Evolutionary conservation across 2,113 vertebrate genomes (phyloP), one percentile per base, ranked within the genome.

Genomic region (Thalassarche chlororhynchos): DNA sequence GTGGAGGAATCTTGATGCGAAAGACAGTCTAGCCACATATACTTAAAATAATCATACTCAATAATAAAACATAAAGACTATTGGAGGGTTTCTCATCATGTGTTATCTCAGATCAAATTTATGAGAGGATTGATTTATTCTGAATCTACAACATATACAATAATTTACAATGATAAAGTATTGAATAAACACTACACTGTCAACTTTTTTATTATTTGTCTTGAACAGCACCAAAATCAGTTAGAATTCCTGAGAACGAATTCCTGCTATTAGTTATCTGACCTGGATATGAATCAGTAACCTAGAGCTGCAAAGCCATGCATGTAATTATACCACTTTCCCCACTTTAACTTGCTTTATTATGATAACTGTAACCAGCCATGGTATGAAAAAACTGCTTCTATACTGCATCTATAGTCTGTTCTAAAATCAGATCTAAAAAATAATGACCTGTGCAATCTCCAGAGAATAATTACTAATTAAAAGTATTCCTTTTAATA

Each of bases 211-310:
- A 40, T 77, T 91, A 44, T 47, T 76, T 70, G 52, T 60, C 62
- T 83, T 7, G 2, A 91, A 26, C 34, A 32, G 31, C 54, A 62
- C 16, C 36, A 81, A 94, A 90, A 78, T 84, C 38, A 62, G 68
- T 70, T 52, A 28, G 42, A 81, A 84, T 89, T 91, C 42, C 46
- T 62, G 29, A 71, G 66, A 87, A 80, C 64, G 3, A 71, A 58
- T 84, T 82, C 28, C 34, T 95, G 61, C 38, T 87, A 21, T 71
- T 89, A 84, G 72, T 89, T 75, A 25, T 91, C 80, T 93, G 65
- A 85, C 77, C 81, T 91, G 81, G 94, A 84, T 93, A 64, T 79
- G 69, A 93, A 91, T 91, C 91, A 89, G 60, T 84, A 87, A 94
- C 68, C 15, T 89, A 79, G 70, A 94, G 65, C 61, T 94, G 89